A percentile compares a stretch with the other conserved stretches of the same genome.
Conservation (phyloP, 35 echinoderm and acorn worm genomes). For the Ophiothrix spiculata region DNA sequence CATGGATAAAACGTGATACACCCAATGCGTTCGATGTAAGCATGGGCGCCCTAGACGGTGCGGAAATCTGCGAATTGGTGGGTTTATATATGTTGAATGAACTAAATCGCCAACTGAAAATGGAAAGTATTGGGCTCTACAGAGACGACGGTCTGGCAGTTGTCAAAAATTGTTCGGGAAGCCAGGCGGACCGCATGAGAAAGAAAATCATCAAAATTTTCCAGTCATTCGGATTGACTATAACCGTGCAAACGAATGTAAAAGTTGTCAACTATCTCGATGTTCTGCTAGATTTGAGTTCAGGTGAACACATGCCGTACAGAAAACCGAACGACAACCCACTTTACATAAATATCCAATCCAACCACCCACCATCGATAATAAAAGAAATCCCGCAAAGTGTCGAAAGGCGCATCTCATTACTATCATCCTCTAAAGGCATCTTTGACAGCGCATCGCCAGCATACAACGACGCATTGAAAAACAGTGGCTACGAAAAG, state of each 20-base stretch:
- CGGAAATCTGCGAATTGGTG: constrained; percentile 12
- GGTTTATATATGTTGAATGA: neutral
- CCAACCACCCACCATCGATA: constrained; percentile 22
- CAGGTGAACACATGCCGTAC: neutral
- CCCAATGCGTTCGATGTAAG: neutral
- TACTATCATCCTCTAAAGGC: neutral
- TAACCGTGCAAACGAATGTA: neutral
- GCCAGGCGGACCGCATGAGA: constrained; percentile 19
- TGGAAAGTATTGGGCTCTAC: constrained; percentile 14
- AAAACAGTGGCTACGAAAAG: neutral
- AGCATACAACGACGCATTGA: constrained; percentile 18
- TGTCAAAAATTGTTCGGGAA: constrained; percentile 28
- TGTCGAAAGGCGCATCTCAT: neutral
- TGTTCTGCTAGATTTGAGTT: neutral
- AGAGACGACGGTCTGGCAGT: constrained; percentile 61
- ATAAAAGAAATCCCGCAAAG: neutral
- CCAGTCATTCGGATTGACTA: neutral
- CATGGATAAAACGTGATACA: neutral
- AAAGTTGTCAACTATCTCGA: constrained; percentile 15
- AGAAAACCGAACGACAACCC: constrained; percentile 5
- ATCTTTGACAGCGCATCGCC: constrained; percentile 18
- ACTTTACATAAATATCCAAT: neutral
- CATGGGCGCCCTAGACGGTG: constrained; percentile 7
- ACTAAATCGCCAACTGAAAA: neutral
- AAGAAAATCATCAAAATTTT: constrained; percentile 28